phyloP scores from a whole-genome alignment of 2,888 invertebrate genomes.

The Limnephilus auricula region DNA sequence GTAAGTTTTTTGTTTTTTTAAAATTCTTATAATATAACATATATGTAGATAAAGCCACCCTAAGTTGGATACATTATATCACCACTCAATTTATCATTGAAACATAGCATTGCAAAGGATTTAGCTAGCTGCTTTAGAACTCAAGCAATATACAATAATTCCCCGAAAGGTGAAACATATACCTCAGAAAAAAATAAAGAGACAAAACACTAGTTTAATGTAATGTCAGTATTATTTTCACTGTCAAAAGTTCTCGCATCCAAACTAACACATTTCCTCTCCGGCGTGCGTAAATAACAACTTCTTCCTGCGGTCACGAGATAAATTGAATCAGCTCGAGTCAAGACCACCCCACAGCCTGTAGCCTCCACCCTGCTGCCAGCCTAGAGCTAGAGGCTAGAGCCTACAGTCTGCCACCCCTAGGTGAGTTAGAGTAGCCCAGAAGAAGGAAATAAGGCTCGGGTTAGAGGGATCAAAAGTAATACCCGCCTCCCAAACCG shows the following conservation, averaged over 20 bases:
- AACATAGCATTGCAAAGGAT: no score
- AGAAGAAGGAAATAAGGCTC: conserved; percentile 54
- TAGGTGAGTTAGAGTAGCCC: conserved; percentile 36
- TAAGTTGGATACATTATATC: no score
- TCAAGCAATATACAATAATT: no score
- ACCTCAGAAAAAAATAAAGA: not conserved
- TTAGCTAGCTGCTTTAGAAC: no score
- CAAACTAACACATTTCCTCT: not conserved
- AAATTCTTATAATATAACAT: no score
- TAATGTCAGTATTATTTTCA: not conserved
- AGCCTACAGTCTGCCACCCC: not conserved
- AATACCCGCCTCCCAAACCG: conserved; percentile 40
- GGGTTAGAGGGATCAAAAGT: conserved; percentile 56
- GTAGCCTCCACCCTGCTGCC: not conserved
- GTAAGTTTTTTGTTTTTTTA: no score
- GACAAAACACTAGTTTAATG: not conserved
- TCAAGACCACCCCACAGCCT: not conserved
- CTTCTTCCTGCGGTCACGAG: conserved; percentile 48
- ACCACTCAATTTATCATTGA: no score
- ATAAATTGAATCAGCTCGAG: conserved; percentile 54
- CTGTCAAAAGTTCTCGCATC: not conserved
- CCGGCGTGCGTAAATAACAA: conserved; percentile 32
- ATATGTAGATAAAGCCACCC: no score
- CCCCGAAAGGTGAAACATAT: no score
- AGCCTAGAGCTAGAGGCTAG: not conserved